Base-by-base conservation (phyloP, 2,888 invertebrate species). In the Exocentrus adspersus region DNA sequence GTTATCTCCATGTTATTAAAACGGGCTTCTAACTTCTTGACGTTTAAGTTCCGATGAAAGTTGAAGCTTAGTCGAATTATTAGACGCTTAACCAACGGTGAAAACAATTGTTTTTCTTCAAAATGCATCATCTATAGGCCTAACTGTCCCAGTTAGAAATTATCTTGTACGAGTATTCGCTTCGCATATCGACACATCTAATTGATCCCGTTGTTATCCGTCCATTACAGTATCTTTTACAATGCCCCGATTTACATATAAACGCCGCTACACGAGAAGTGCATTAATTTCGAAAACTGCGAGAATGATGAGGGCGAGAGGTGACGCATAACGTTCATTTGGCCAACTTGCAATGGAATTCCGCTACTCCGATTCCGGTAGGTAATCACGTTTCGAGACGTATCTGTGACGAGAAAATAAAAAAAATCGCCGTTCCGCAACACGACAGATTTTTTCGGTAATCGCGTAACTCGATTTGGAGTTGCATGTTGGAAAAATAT, bases 271-370 rank as follows among this genome's bases (percentile, higher is more conserved):
- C 52, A 60, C 14, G 52, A 37, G 45, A 60, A 52, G 45, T 60
- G 60, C 52, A 52, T 52, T 60, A 60, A 60, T 45, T 60, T 45
- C 14, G 52, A 57, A 53, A 57, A 57, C 46, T 57, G 54, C 43
- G 28, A 16, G 9, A 9, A 42, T 16, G n/a, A 30, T n/a, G n/a
- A n/a, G n/a, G n/a, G n/a, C n/a, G n/a, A 24, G 24, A 24, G 3
- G 19, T 21, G 46, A 10, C 19, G 46, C n/a, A 19, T 17, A 19
- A 19, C 20, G 5, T 51, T 51, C 19, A 19, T 12, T 20, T 12
- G 17, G 19, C 37, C 16, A 51, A 51, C 50, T 50, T 50, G 50
- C 30, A n/a, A 50, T 50, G 19, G 16, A 50, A 14, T 50, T 16
- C 30, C 32, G 32, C 10, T 32, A 19, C 51, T 51, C 4, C 32